Evolutionary conservation across 2,113 vertebrate genomes (phyloP).

Genomic region (Chaetodon trifascialis): DNA sequence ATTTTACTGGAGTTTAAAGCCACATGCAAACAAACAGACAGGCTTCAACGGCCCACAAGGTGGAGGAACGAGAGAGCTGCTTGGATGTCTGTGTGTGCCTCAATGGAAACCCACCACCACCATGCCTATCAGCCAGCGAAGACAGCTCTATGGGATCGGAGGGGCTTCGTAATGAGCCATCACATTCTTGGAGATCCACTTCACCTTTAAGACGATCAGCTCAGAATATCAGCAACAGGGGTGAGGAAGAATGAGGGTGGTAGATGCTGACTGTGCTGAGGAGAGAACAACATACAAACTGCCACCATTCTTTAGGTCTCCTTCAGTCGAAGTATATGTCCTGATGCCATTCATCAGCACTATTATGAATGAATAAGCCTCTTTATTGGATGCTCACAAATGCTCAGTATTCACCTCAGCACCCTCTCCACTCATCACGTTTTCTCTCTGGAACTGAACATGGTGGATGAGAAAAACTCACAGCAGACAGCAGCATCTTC

Average conservation of each 20-base stretch:
- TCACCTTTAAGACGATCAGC: conserved; percentile 25
- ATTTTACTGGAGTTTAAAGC: conserved; percentile 34
- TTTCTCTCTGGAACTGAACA: conserved; percentile 8
- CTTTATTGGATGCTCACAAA: conserved; percentile 31
- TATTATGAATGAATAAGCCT: conserved; percentile 40
- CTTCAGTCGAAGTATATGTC: conserved; percentile 45
- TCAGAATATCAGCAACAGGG: conserved; percentile 9
- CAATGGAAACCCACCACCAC: neutral
- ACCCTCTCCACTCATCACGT: conserved; percentile 12
- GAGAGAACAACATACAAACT: conserved; percentile 22
- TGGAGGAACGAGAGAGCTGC: conserved; percentile 13
- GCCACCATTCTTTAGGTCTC: conserved; percentile 17
- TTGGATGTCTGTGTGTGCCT: conserved; percentile 2
- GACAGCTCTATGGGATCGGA: neutral
- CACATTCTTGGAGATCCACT: conserved; percentile 33
- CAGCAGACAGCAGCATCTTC: neutral
- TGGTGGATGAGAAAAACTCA: neutral
- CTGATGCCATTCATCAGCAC: conserved; percentile 31
- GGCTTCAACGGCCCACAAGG: conserved; percentile 28
- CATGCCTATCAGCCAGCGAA: conserved; percentile 2
- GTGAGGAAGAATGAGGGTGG: neutral
- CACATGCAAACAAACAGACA: conserved; percentile 32
- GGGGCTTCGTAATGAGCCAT: conserved; percentile 47
- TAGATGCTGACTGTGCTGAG: neutral
- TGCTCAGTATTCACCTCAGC: conserved; percentile 47